phyloP scores from a whole-genome alignment of 2,797 vertebrate species.

The Ispidina lecontei region DNA sequence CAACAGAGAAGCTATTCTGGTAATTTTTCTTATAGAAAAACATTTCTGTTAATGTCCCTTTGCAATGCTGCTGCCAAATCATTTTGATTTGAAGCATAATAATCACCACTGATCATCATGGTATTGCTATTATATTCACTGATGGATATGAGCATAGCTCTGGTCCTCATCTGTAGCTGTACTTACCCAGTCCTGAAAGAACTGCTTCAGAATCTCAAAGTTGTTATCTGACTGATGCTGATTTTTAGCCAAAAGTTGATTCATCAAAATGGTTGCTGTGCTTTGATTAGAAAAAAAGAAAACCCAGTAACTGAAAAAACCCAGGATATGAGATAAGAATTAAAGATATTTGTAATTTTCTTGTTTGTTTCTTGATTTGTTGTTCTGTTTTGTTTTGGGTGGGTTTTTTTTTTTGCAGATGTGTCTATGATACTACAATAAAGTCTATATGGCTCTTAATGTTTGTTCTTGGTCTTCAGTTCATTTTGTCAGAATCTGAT shows the following conservation, averaged over 20 bases:
- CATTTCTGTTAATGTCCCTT: background rate
- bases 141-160: background rate
- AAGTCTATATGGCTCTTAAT: background rate
- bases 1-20: background rate
- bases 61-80: background rate
- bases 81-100: slow-evolving; percentile 3
- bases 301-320: background rate
- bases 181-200: background rate
- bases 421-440: background rate
- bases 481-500: background rate
- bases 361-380: too few species aligned
- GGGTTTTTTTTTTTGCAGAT: background rate
- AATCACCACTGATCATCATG: background rate
- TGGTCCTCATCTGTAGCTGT: background rate
- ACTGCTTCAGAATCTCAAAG: background rate
- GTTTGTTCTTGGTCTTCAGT: background rate
- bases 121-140: background rate
- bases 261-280: background rate
- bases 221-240: background rate
- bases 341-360: background rate
- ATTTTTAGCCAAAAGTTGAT: background rate
- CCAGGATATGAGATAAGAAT: background rate
- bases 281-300: background rate
- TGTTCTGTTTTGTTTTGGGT: background rate
- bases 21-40: background rate